Evolutionary conservation across 2,888 invertebrate species (phyloP).

Genomic region (Plebejus anna): DNA sequence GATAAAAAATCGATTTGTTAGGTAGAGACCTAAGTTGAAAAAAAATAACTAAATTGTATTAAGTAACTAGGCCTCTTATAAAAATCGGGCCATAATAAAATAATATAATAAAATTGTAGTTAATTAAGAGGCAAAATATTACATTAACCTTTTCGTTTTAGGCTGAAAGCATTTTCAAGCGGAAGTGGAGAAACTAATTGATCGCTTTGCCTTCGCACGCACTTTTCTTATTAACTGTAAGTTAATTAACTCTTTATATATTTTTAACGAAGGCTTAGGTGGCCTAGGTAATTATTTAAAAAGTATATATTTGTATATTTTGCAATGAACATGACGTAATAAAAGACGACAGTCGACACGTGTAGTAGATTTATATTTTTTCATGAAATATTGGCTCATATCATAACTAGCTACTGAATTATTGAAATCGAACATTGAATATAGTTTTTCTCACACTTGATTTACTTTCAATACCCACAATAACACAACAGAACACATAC

Average conservation of each 20-base stretch:
- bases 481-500: constrained; percentile 51
- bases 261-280: neutral
- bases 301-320: neutral
- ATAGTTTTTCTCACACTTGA: constrained; percentile 58
- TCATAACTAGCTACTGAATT: neutral
- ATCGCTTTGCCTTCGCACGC: constrained; percentile 6
- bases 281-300: neutral
- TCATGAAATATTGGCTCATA: neutral
- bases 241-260: constrained; percentile 16
- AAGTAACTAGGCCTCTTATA: too few relatives aligned
- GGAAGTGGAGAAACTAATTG: constrained; percentile 1
- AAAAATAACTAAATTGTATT: too few relatives aligned
- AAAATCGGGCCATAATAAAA: neutral
- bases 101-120: neutral
- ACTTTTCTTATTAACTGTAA: constrained; percentile 17
- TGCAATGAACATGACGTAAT: neutral
- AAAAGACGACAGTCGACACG: too few relatives aligned
- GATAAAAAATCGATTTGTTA: too few relatives aligned
- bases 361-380: neutral
- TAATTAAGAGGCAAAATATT: neutral
- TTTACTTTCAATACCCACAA: constrained; percentile 59
- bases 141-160: neutral
- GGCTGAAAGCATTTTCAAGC: neutral
- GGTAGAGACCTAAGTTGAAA: too few relatives aligned
- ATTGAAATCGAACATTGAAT: neutral